phyloP scores from a whole-genome alignment of 2,888 invertebrate genomes.

The Ichneumoninae sp. region DNA sequence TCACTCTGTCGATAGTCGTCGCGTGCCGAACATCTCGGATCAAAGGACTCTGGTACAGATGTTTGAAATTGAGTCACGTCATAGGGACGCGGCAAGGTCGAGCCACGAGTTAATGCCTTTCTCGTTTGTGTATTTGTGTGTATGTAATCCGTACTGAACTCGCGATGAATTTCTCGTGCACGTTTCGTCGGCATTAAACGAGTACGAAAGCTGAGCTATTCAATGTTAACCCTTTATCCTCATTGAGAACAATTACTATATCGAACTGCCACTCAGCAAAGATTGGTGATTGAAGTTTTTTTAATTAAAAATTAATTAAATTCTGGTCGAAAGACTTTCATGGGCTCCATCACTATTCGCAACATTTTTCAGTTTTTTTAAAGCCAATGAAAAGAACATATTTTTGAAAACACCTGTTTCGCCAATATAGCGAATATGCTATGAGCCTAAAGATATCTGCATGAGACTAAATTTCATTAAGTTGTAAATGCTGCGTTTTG shows the following conservation, averaged over 20 bases:
- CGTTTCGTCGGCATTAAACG: not conserved
- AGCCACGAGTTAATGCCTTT: slow-evolving; percentile 19
- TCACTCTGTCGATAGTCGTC: slow-evolving; percentile 11
- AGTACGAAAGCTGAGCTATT: not conserved
- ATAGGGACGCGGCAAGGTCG: slow-evolving; percentile 20
- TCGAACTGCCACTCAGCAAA: not conserved
- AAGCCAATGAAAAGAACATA: not conserved
- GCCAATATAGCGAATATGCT: no score
- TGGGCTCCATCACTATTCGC: no score
- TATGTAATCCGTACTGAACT: not conserved
- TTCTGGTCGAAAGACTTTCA: not conserved
- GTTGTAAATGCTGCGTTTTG: no score
- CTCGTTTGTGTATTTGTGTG: not conserved
- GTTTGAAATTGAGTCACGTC: slow-evolving; percentile 15
- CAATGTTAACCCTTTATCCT: not conserved
- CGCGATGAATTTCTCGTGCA: not conserved
- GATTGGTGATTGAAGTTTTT: not conserved
- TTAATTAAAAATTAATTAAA: not conserved
- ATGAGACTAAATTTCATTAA: no score
- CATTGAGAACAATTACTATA: not conserved
- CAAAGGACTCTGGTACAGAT: slow-evolving; percentile 37
- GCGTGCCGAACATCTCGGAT: slow-evolving; percentile 37
- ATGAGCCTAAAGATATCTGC: no score
- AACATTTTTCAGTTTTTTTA: not conserved
- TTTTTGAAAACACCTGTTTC: not conserved